phyloP scores from a whole-genome alignment of 2,888 invertebrate species.

The Ectobius pallidus region DNA sequence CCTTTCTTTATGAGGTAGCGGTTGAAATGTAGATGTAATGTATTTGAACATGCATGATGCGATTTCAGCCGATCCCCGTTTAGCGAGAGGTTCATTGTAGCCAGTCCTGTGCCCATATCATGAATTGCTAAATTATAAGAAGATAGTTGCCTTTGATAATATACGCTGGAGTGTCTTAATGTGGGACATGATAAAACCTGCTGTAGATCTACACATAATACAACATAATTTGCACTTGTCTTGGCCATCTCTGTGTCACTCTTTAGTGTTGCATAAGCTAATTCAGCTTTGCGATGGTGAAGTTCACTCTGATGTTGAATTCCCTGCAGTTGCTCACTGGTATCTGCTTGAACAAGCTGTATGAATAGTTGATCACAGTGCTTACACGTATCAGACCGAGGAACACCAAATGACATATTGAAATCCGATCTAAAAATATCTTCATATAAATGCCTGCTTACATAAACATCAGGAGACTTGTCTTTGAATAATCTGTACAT shows the following conservation, averaged over 20 bases:
- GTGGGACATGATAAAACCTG: slow-evolving; percentile 18
- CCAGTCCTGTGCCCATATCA: slow-evolving; percentile 1
- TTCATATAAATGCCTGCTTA: not conserved
- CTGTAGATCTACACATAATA: slow-evolving; percentile 18
- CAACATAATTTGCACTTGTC: not conserved
- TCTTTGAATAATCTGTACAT: slow-evolving; percentile 6
- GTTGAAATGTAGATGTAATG: not conserved
- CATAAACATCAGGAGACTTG: slow-evolving; percentile 6
- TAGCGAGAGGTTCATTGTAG: not conserved
- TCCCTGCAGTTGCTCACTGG: not conserved
- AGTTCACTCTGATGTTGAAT: not conserved
- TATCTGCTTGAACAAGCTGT: not conserved
- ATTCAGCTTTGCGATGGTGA: slow-evolving; percentile 19
- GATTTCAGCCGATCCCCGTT: not conserved
- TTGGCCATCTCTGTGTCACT: slow-evolving; percentile 2
- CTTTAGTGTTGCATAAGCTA: not conserved
- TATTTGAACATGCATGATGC: slow-evolving; percentile 16
- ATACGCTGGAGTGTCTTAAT: slow-evolving; percentile 8
- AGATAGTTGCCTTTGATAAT: not conserved
- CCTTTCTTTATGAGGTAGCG: not conserved
- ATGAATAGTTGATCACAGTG: slow-evolving; percentile 15
- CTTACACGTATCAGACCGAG: slow-evolving; percentile 7
- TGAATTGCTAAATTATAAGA: slow-evolving; percentile 17
- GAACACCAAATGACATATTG: slow-evolving; percentile 8
- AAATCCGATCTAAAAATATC: slow-evolving; percentile 16